A percentile compares a stretch with the other conserved stretches of the same genome.
phyloP scores from a whole-genome alignment of 2,113 vertebrate genomes.

The Naja naja region DNA sequence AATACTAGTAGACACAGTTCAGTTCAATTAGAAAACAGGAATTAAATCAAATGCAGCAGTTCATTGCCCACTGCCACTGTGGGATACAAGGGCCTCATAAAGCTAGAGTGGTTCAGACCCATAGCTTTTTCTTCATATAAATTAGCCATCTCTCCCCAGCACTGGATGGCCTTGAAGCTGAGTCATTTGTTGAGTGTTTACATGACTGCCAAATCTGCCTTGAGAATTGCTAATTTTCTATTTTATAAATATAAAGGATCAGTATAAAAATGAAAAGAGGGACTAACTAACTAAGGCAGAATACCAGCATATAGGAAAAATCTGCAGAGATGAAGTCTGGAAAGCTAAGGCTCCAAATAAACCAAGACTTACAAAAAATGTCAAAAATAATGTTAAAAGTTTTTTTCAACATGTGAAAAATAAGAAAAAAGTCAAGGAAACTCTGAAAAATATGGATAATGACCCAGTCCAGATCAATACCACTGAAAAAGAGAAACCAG shows the following conservation, averaged over 20 bases:
- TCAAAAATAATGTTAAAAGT: too few species aligned
- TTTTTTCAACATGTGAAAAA: too few species aligned
- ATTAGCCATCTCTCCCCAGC: background rate
- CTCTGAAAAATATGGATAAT: background rate
- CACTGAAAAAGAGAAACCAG: background rate
- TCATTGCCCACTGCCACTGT: background rate
- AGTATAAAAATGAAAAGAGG: background rate
- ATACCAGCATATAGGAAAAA: background rate
- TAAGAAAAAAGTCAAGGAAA: background rate
- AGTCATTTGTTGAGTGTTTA: background rate
- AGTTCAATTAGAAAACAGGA: background rate
- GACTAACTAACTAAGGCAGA: background rate
- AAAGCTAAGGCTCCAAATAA: too few species aligned
- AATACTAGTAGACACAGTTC: background rate
- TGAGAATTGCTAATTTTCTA: background rate
- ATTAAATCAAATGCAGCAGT: background rate
- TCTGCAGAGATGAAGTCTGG: background rate
- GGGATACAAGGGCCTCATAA: background rate
- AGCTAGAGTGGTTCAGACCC: background rate
- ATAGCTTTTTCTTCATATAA: background rate
- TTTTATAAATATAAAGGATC: background rate
- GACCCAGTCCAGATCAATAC: background rate
- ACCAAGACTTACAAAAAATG: background rate
- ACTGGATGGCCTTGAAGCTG: background rate
- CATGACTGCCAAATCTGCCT: background rate